phyloP scores from a whole-genome alignment of 2,888 invertebrate species.

The Apodemia duryi region DNA sequence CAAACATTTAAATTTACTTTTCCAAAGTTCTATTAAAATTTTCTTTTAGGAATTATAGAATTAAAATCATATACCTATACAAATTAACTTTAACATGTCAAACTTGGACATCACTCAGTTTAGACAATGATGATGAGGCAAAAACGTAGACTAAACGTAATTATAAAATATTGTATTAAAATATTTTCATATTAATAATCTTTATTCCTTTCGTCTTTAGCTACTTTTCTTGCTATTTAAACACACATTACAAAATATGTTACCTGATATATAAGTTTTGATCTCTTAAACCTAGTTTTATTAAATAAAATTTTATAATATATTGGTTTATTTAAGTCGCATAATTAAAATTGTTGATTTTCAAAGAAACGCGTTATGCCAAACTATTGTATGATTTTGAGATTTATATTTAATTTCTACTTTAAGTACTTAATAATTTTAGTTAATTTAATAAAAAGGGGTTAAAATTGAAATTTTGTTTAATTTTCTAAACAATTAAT shows the following conservation, averaged over 20 bases:
- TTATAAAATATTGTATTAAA: not conserved
- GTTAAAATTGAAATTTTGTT: conserved; percentile 27
- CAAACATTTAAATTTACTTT: no score
- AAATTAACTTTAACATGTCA: no score
- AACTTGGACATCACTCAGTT: no score
- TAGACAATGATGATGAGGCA: no score
- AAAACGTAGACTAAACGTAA: no score
- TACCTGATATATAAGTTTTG: conserved; percentile 72
- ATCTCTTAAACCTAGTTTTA: conserved; percentile 72
- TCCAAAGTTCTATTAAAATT: no score
- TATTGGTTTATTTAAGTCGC: conserved; percentile 32
- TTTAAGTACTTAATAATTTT: conserved; percentile 40
- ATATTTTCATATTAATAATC: not conserved
- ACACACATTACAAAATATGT: conserved; percentile 41
- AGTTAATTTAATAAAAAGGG: conserved; percentile 37
- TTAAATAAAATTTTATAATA: conserved; percentile 45
- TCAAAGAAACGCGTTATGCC: conserved; percentile 45
- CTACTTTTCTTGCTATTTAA: conserved; percentile 25
- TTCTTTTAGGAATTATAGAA: no score
- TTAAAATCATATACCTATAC: no score
- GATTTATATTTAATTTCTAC: conserved; percentile 51
- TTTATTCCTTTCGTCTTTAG: not conserved
- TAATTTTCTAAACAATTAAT: conserved; percentile 1
- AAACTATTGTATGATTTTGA: conserved; percentile 68
- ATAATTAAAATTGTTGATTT: conserved; percentile 40